phyloP scores from a whole-genome alignment of 1,140 invertebrate genomes.

The Arion vulgaris region DNA sequence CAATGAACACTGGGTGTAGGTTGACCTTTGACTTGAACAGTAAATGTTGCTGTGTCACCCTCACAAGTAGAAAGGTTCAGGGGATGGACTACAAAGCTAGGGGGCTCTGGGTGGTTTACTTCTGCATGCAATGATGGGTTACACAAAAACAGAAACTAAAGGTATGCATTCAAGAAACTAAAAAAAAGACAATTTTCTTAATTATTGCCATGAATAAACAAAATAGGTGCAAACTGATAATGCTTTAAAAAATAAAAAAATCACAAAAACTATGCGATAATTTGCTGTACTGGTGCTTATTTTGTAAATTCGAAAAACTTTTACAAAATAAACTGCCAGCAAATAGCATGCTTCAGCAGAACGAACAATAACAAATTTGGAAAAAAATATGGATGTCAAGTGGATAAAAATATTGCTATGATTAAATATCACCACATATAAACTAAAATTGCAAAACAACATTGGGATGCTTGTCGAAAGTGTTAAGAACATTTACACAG shows the following conservation, averaged over 20 bases:
- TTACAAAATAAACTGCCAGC: constrained; percentile 6
- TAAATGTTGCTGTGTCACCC: constrained; percentile 47
- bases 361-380: not conserved
- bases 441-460: no score
- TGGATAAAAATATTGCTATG: no score
- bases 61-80: constrained; percentile 41
- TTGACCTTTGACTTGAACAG: constrained; percentile 82
- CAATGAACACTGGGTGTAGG: constrained; percentile 92
- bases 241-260: not conserved
- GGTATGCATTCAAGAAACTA: not conserved
- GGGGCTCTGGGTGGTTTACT: constrained; percentile 48
- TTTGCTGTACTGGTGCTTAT: not conserved
- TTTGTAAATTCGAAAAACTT: not conserved
- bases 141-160: constrained; percentile 2
- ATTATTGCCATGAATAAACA: not conserved
- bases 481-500: no score
- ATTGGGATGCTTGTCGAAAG: no score
- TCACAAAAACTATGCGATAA: not conserved
- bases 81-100: constrained; percentile 52
- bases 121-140: constrained; percentile 42
- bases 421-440: no score
- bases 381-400: no score
- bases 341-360: not conserved
- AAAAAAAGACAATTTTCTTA: not conserved
- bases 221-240: not conserved